Base-by-base conservation (phyloP, 2,888 invertebrate genomes). In the Eudemis profundana region DNA sequence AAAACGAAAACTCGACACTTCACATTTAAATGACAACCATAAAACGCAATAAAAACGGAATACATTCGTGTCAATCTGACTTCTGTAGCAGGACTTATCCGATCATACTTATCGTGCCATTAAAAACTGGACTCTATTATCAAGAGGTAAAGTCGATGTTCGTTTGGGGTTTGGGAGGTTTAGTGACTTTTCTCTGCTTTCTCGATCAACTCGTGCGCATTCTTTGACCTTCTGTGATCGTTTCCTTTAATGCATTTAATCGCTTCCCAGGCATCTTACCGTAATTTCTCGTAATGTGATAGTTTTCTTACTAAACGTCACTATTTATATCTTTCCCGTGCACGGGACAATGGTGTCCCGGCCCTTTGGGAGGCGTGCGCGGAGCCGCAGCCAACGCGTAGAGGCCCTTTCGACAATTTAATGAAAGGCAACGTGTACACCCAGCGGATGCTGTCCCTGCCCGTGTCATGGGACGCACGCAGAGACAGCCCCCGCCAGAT, bases 181-280 rank as follows among this genome's bases (percentile, higher is more conserved):
- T 40, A 38, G 38, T 21, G 29, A 49, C 29, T 63, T 56, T 56
- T 63, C 62, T 47, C 27, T 2, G 14, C 62, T 63, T 63, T 63
- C 62, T 40, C 40, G 8, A 15, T 19, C 7, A 23, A 27, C 38
- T 53, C 19, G 15, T 12, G 46, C 2, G 15, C 62, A 49, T 56
- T 63, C 56, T 47, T 63, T 54, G 46, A 29, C 54, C 54, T 54
- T 54, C 42, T 47, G 17, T 17, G 27, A 17, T 8, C 5, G 17
- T 17, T 44, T 44, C 15, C 5, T 27, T 38, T 47, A 44, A 19
- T 46, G 17, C 47, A 36, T 36, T 27, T 15, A 38, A 49, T 27
- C 12, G 51, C 40, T 50, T 51, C 33, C 40, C 15, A 12, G 17
- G 12, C 3, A 17, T 19, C 14, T 56, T 14, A 12, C 7, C 3